Evolutionary conservation across 1,140 invertebrate genomes (phyloP).

Genomic region (Branchinecta lynchi): DNA sequence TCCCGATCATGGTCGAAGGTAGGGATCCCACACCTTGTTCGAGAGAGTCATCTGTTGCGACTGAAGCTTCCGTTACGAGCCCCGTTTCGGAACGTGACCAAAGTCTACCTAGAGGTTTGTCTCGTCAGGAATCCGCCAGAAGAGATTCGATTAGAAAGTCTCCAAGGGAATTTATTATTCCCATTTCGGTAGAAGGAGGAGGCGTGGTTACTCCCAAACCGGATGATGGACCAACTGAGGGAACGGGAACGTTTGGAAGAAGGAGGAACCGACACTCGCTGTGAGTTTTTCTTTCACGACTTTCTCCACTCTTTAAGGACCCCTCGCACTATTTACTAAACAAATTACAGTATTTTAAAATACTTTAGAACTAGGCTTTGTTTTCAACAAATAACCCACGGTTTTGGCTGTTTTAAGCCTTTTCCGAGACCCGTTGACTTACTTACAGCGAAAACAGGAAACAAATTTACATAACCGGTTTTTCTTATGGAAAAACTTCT

Average conservation of each 20-base stretch:
- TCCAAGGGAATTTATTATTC: constrained; percentile 75
- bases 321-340: no score
- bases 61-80: neutral
- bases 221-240: constrained; percentile 10
- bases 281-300: neutral
- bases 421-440: no score
- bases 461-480: no score
- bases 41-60: neutral
- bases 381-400: no score
- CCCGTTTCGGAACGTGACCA: constrained; percentile 6
- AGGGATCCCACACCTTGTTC: constrained; percentile 14
- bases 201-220: constrained; percentile 55
- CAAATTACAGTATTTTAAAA: no score
- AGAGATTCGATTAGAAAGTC: constrained; percentile 63
- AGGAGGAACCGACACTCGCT: neutral
- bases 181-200: constrained; percentile 71
- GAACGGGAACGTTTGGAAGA: constrained; percentile 17
- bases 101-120: constrained; percentile 12
- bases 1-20: constrained; percentile 41
- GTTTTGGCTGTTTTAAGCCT: no score
- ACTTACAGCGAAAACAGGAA: no score
- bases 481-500: no score
- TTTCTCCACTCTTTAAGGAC: no score
- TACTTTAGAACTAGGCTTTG: no score
- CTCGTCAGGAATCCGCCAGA: neutral